A percentile compares a stretch with the other conserved stretches of the same genome.
phyloP scores from a whole-genome alignment of 2,113 vertebrate species.

The Copsychus sechellarum region DNA sequence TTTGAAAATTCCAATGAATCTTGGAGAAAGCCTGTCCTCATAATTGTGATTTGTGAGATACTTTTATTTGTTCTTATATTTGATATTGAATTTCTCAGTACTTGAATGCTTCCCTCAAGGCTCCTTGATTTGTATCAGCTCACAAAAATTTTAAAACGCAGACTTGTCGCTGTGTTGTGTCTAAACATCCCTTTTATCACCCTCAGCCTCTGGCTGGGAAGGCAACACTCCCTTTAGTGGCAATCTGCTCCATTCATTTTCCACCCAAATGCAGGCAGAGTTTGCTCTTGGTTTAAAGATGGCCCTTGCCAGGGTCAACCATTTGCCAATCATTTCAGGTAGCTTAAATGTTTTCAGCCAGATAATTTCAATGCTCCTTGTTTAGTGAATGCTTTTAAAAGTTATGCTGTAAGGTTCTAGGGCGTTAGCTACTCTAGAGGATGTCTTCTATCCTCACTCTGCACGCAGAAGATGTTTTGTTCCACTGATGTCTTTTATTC shows the following conservation, averaged over 20 bases:
- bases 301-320: not conserved
- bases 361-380: slow-evolving; percentile 1
- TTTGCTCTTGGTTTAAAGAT: slow-evolving; percentile 38
- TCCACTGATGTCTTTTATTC: not conserved
- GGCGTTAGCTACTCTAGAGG: not conserved
- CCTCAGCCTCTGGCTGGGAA: slow-evolving; percentile 33
- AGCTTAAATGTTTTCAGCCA: slow-evolving; percentile 29
- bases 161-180: slow-evolving; percentile 44
- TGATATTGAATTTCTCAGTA: slow-evolving; percentile 1
- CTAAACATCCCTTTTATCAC: slow-evolving; percentile 61
- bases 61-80: slow-evolving; percentile 23
- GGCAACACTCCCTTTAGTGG: not conserved
- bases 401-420: not conserved
- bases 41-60: slow-evolving; percentile 48
- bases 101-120: slow-evolving; percentile 51
- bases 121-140: slow-evolving; percentile 66
- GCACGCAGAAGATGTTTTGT: not conserved
- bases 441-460: not conserved
- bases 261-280: slow-evolving; percentile 37
- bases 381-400: slow-evolving; percentile 31
- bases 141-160: slow-evolving; percentile 4
- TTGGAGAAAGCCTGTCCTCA: slow-evolving; percentile 28
- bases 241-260: slow-evolving; percentile 59
- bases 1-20: slow-evolving; percentile 18
- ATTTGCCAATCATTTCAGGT: not conserved